Conservation (phyloP, 2,797 vertebrate genomes). For the Anguilla megastoma region DNA sequence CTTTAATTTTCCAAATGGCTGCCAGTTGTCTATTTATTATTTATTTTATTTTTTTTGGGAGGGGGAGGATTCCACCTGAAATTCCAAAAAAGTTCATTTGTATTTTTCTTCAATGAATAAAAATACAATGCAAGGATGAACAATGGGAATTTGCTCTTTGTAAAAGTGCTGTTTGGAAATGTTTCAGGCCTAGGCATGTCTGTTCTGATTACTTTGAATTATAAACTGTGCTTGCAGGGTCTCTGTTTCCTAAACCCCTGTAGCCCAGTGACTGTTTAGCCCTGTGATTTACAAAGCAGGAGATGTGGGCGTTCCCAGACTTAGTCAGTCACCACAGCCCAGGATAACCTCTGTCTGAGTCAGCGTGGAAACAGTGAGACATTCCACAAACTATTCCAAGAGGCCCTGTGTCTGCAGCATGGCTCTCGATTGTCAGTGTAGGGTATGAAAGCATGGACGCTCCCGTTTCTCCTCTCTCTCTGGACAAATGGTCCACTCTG, state of each 20-base stretch:
- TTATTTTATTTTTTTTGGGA: too few species aligned
- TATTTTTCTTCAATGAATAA: too few species aligned
- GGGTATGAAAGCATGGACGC: neutral
- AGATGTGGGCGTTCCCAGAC: slow-evolving; percentile 10
- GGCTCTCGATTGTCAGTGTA: neutral
- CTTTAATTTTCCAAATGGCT: too few species aligned
- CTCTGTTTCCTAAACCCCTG: neutral
- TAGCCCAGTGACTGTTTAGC: neutral
- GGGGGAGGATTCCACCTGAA: too few species aligned
- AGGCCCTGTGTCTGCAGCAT: neutral
- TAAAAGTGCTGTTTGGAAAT: neutral
- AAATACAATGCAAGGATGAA: too few species aligned
- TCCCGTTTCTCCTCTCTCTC: neutral
- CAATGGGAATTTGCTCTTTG: neutral
- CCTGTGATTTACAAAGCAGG: neutral
- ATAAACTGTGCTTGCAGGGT: neutral
- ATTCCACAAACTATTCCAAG: neutral
- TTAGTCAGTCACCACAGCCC: slow-evolving; percentile 1
- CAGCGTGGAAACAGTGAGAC: slow-evolving; percentile 17
- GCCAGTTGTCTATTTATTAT: too few species aligned
- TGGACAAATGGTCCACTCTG: neutral
- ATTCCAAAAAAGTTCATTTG: too few species aligned
- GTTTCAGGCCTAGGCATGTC: neutral
- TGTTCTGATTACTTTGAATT: neutral
- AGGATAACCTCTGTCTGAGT: neutral